phyloP scores from a whole-genome alignment of 1,140 invertebrate genomes.

The Mamestra configurata region DNA sequence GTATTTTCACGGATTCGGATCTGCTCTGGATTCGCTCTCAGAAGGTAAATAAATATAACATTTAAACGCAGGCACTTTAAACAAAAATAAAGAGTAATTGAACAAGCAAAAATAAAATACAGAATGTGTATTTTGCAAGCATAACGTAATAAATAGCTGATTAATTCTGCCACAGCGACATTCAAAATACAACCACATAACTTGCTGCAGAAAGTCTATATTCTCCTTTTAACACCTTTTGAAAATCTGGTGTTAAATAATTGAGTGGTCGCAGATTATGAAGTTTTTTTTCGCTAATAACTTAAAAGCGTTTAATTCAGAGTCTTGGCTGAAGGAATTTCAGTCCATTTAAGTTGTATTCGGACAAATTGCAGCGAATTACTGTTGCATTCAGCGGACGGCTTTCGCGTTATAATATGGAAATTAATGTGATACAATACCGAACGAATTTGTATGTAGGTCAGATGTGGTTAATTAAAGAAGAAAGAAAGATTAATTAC shows the following conservation, averaged over 20 bases:
- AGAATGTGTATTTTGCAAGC: neutral
- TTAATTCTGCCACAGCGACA: neutral
- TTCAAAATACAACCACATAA: neutral
- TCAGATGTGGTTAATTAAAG: too few species aligned
- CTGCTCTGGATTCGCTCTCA: too few species aligned
- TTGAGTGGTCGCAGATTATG: constrained; percentile 54
- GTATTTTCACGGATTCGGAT: too few species aligned
- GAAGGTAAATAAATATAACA: too few species aligned
- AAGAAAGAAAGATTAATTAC: too few species aligned
- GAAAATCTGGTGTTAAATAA: constrained; percentile 10
- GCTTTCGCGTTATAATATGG: neutral
- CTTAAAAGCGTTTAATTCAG: constrained; percentile 48
- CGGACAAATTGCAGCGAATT: neutral
- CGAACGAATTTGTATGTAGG: too few species aligned
- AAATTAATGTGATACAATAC: neutral
- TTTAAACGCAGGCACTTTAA: too few species aligned
- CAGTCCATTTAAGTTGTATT: neutral
- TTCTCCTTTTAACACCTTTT: neutral
- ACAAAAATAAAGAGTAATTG: too few species aligned
- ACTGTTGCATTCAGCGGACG: neutral
- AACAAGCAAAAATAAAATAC: too few species aligned
- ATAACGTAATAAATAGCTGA: neutral
- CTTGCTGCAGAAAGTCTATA: neutral
- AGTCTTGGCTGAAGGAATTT: constrained; percentile 3
- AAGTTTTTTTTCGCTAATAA: constrained; percentile 54